Conservation (phyloP, 2,113 vertebrate species). For the Excalfactoria chinensis region DNA sequence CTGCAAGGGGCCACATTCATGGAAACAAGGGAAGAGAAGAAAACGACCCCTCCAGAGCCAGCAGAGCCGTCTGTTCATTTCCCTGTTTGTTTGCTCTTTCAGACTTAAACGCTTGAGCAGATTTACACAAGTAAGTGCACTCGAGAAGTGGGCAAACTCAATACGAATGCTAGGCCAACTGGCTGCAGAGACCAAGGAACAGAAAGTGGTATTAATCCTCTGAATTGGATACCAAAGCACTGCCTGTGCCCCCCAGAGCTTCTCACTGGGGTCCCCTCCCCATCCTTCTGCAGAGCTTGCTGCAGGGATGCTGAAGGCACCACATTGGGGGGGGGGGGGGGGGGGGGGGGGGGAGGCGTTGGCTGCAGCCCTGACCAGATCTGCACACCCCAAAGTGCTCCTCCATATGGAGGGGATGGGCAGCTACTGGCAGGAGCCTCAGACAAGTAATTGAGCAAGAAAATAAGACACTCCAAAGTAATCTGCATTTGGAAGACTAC, state of each 20-base stretch:
- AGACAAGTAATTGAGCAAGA: not conserved
- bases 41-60: slow-evolving; percentile 44
- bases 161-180: slow-evolving; percentile 26
- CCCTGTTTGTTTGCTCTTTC: slow-evolving; percentile 65
- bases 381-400: not conserved
- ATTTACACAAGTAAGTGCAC: slow-evolving; percentile 63
- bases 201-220: slow-evolving; percentile 52
- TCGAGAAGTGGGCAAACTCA: slow-evolving; percentile 59
- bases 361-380: not conserved
- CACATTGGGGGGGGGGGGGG: not conserved
- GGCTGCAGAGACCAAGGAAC: slow-evolving; percentile 30
- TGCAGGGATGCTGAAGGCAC: rapidly evolving
- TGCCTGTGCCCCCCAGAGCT: not conserved
- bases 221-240: slow-evolving; percentile 33
- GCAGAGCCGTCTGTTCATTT: slow-evolving; percentile 23
- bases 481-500: slow-evolving; percentile 11
- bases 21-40: slow-evolving; percentile 4
- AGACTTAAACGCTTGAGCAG: slow-evolving; percentile 62
- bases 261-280: slow-evolving; percentile 2
- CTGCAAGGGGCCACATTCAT: slow-evolving; percentile 22
- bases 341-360: not conserved
- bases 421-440: not conserved
- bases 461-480: not conserved
- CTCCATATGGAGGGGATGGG: not conserved
- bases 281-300: rapidly evolving